A percentile compares a stretch with the other conserved stretches of the same genome.
Evolutionary conservation across 2,113 vertebrate genomes (phyloP).

Genomic region (Ranitomeya imitator): DNA sequence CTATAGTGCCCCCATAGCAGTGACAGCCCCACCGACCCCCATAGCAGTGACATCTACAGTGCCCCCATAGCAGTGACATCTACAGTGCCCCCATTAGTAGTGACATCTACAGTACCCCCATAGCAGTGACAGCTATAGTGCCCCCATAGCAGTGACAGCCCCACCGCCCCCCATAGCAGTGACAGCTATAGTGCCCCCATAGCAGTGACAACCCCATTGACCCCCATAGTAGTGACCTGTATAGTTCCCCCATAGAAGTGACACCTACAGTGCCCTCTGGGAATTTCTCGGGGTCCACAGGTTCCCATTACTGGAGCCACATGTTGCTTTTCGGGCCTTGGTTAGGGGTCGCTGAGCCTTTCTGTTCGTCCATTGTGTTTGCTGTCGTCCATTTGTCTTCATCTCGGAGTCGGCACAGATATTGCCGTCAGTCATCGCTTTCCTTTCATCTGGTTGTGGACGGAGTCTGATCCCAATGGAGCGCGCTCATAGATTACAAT

Average conservation of each 20-base stretch:
- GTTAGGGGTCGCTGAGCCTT: not conserved
- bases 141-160: not conserved
- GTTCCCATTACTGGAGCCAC: not conserved
- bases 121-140: not conserved
- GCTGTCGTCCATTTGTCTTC: not conserved
- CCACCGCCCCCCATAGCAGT: not conserved
- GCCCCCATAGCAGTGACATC: not conserved
- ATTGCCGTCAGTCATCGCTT: not conserved
- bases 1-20: too few relatives aligned
- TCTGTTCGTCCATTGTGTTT: not conserved
- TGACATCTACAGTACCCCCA: not conserved
- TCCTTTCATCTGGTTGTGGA: slow-evolving; percentile 17
- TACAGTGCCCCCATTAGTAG: not conserved
- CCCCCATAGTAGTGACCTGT: not conserved
- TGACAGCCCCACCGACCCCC: too few relatives aligned
- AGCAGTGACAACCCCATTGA: not conserved
- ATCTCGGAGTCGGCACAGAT: not conserved
- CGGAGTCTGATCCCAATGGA: too few relatives aligned
- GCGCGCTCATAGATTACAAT: not conserved
- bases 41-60: not conserved
- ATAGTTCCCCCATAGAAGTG: not conserved
- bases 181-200: not conserved
- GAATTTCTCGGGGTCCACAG: too few relatives aligned
- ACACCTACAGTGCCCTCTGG: too few relatives aligned
- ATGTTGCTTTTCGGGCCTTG: not conserved